Percentiles rank a stretch among this genome's conserved stretches.
Evolutionary conservation across 1,140 invertebrate species (phyloP).

Genomic region (Sipha flava): DNA sequence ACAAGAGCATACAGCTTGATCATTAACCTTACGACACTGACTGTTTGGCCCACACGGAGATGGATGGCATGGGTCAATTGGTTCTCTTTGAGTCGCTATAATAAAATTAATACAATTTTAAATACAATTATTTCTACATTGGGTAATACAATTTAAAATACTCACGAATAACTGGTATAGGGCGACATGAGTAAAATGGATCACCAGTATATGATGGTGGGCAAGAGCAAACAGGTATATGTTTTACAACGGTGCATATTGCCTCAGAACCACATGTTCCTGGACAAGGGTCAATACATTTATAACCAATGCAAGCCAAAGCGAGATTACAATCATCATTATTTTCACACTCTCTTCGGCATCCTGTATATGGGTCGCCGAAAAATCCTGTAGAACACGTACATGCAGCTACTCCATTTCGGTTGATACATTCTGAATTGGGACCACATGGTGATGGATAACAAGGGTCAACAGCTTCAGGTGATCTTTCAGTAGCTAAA

Average conservation of each 20-base stretch:
- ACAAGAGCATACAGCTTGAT: conserved; percentile 51
- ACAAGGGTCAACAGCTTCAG: conserved; percentile 40
- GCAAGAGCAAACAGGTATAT: conserved; percentile 50
- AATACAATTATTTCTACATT: not conserved
- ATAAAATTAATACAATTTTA: not conserved
- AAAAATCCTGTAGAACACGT: conserved; percentile 45
- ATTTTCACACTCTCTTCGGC: conserved; percentile 43
- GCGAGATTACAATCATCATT: conserved; percentile 49
- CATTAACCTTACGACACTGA: conserved; percentile 49
- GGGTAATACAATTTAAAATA: not conserved
- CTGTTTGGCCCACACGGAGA: conserved; percentile 66
- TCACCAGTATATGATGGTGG: conserved; percentile 50
- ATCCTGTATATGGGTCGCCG: conserved; percentile 47
- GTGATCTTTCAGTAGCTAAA: conserved; percentile 41
- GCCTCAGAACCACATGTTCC: conserved; percentile 50
- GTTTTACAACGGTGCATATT: conserved; percentile 48
- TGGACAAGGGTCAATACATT: conserved; percentile 50
- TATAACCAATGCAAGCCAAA: conserved; percentile 47
- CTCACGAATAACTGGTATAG: conserved; percentile 43
- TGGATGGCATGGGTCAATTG: conserved; percentile 52
- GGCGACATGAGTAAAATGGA: conserved; percentile 49
- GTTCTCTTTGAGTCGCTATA: conserved; percentile 22
- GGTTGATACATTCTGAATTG: conserved; percentile 45
- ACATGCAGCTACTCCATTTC: conserved; percentile 44
- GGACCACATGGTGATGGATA: conserved; percentile 45